Evolutionary conservation across 1,140 invertebrate genomes (phyloP), one percentile per base, ranked within the genome.

Genomic region (Anoplolepis gracilipes): DNA sequence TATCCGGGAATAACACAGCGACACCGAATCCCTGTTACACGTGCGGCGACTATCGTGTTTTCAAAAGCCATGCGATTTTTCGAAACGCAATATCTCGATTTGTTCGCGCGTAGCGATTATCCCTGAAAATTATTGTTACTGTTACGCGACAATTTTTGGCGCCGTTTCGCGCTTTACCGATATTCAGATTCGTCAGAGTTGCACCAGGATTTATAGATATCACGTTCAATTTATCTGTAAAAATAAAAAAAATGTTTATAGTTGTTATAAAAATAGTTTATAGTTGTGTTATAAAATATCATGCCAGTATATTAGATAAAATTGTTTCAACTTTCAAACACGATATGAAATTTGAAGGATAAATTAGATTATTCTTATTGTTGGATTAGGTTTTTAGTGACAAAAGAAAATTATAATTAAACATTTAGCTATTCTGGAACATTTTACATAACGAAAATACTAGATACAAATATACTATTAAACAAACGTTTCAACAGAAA

Each of bases 41-140:
- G 53, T 73, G 78, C 67, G 78, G 67, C 78, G 67, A 82, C 78
- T 82, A 82, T 82, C 67, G 25, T 72, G 67, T 82, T 82, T 82
- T 82, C 78, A 82, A 82, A 82, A 82, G 78, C 78, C 78, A 82
- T 82, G 53, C 67, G 78, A 82, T 82, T 82, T 82, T 82, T 82
- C 53, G 67, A 42, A 73, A 82, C 78, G 78, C 78, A 82, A 82
- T 82, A 82, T 82, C 78, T 73, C 78, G 78, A 82, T 82, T 72
- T 82, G 78, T 69, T 82, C 78, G 67, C 78, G 78, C 78, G 78
- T 82, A 82, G 78, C 78, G 78, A 82, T 82, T 82, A 82, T 82
- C 78, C 78, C 67, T n/a, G 53, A 72, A 82, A 82, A 82, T 82
- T 82, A 82, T 82, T 82, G 78, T 82, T 82, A 82, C 78, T 82